Percentiles rank a stretch among this genome's conserved stretches.
Conservation (phyloP, 2,797 vertebrate species). For the Helostoma temminkii region DNA sequence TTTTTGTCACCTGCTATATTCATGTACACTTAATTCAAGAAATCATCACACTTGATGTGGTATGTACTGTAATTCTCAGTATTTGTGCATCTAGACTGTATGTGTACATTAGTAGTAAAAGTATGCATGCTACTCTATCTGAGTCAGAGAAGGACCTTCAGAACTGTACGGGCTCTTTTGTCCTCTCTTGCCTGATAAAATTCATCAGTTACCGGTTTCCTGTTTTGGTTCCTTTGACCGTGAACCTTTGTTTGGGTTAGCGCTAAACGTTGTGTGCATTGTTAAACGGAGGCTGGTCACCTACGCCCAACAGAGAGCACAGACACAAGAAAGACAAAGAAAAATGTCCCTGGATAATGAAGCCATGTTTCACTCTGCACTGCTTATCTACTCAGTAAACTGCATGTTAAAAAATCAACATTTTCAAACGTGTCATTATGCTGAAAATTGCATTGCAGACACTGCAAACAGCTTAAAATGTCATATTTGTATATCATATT, state of each 20-base stretch:
- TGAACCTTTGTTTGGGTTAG: slow-evolving; percentile 48
- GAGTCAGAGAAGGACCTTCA: too few relatives aligned
- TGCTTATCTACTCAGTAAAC: neutral
- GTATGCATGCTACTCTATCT: too few relatives aligned
- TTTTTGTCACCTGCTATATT: too few relatives aligned
- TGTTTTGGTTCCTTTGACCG: slow-evolving; percentile 69
- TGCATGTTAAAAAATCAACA: neutral
- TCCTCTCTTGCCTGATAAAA: slow-evolving; percentile 52
- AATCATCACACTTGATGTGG: too few relatives aligned
- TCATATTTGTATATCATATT: too few relatives aligned
- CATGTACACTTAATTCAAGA: neutral
- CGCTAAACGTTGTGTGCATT: slow-evolving; percentile 41
- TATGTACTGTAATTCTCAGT: slow-evolving; percentile 16
- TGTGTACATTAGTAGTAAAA: slow-evolving; percentile 16
- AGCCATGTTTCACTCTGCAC: neutral
- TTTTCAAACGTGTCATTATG: neutral
- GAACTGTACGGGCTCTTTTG: slow-evolving; percentile 24
- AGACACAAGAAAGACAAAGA: slow-evolving; percentile 7
- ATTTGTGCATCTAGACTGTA: slow-evolving; percentile 1
- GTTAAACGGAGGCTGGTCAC: slow-evolving; percentile 35
- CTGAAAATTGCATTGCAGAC: neutral
- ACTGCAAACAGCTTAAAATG: neutral
- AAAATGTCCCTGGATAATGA: slow-evolving; percentile 24
- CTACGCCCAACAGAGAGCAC: slow-evolving; percentile 33
- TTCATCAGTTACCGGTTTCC: slow-evolving; percentile 54